Percentiles rank a stretch among this genome's conserved stretches.
Evolutionary conservation across 2,888 invertebrate genomes (phyloP).

Genomic region (Megamerina dolium): DNA sequence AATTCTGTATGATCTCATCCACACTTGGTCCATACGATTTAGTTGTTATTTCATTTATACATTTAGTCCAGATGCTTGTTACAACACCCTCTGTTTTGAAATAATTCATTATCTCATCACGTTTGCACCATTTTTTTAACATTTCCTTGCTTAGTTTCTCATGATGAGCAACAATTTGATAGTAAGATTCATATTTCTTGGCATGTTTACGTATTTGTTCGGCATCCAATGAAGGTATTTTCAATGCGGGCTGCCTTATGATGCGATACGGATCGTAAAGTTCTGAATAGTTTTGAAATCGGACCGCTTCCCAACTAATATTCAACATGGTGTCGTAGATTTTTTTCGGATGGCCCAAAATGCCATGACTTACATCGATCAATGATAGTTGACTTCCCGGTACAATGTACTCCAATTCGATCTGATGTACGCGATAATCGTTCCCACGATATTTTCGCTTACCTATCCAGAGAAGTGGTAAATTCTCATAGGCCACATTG

Average conservation of each 20-base stretch:
- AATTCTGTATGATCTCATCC: slow-evolving; percentile 19
- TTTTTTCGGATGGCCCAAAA: slow-evolving; percentile 41
- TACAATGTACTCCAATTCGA: slow-evolving; percentile 42
- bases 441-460: slow-evolving; percentile 44
- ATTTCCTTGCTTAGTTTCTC: slow-evolving; percentile 22
- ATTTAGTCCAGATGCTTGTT: slow-evolving; percentile 24
- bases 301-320: slow-evolving; percentile 36
- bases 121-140: slow-evolving; percentile 32
- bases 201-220: slow-evolving; percentile 22
- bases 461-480: slow-evolving; percentile 45
- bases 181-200: slow-evolving; percentile 32
- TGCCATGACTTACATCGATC: slow-evolving; percentile 41
- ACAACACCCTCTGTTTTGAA: slow-evolving; percentile 30
- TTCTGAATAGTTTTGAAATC: slow-evolving; percentile 29
- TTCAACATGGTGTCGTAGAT: slow-evolving; percentile 39
- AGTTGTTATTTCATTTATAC: slow-evolving; percentile 20
- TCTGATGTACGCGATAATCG: slow-evolving; percentile 34
- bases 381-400: slow-evolving; percentile 39
- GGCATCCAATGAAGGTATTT: slow-evolving; percentile 30
- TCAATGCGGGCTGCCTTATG: slow-evolving; percentile 33
- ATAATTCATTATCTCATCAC: slow-evolving; percentile 28
- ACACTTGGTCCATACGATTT: slow-evolving; percentile 20
- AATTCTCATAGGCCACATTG: slow-evolving; percentile 30
- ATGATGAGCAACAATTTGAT: slow-evolving; percentile 26
- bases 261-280: slow-evolving; percentile 42